Evolutionary conservation across 2,113 vertebrate genomes (phyloP), one percentile per base, ranked within the genome.

Genomic region (Coturnix japonica): DNA sequence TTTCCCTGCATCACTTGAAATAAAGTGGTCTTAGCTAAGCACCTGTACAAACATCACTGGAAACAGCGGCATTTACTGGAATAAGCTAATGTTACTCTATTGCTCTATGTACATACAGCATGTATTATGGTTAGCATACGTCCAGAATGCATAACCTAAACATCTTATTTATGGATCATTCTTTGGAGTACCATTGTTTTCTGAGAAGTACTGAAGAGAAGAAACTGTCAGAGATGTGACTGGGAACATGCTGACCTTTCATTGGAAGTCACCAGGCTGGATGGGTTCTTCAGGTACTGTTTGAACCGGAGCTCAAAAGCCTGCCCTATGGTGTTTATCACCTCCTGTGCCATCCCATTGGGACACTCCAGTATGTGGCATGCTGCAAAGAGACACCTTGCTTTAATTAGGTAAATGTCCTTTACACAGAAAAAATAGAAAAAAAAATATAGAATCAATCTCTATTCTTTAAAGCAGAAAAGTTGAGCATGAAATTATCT

Each of bases 261-360:
- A 85, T 93, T 97, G 91, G 97, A 72, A 6, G 97, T 90, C 85
- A 96, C 95, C 80, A 98, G 81, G 56, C 97, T 65, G 2, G 98
- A 97, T 18, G 98, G 96, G 80, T 98, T 98, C 96, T 97, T 98
- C 96, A 99, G 97, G 93, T 98, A 98, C 78, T 99, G 98, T 70
- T 98, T 98, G 96, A 99, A 99, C 6, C 98, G 98, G n/a, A 98
- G 98, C 89, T 99, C 98, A 92, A 99, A 99, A 71, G 99, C 99
- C 89, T 98, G 98, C 57, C 99, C 98, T 43, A 99, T 99, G 94
- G 98, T 98, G 90, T 97, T 98, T 96, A 99, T 99, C 79, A 99
- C 98, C 39, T 98, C 98, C 65, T 97, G 95, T 6, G 98, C 98
- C 64, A 96, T 96, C 84, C 98, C 98, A 7, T 79, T 97, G 44